Base-by-base conservation (phyloP, 2,797 vertebrate species). In the Gila robusta region DNA sequence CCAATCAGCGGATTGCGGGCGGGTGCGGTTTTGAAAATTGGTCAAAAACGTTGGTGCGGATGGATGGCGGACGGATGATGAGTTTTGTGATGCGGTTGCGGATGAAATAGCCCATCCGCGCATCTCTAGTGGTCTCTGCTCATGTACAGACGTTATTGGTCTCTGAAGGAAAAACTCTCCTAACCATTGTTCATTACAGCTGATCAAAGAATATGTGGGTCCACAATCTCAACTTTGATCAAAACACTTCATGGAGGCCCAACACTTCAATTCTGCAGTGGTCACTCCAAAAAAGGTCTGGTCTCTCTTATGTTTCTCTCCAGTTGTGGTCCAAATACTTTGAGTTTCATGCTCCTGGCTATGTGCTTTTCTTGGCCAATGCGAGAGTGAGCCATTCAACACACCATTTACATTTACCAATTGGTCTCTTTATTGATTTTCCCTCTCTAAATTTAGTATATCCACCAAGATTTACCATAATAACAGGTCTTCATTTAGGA, bases 401-500 rank as follows among this genome's bases (percentile, higher is more conserved):
- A 87, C 69, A 66, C 26, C 52, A 72, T 87, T 66, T 66, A 77
- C 76, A 83, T 77, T 85, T 54, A 81, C 52, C 47, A 56, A 37
- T 71, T 78, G 54, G 56, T 52, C 47, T 81, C 62, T 86, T 49
- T 49, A 72, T 76, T 69, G 19, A 41, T 35, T 32, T 72, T 84
- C 28, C 52, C 32, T 49, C 67, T 84, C 47, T 80, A 83, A 80
- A 81, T 81, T 71, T 81, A 76, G 76, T 14, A 35, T 21, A 72
- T 76, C 4, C 67, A 80, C 76, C 32, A 44, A 86, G 39, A 74
- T 32, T 32, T 66, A 49, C 23, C 47, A 41, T 83, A 87, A 83
- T 83, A 73, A 79, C 54, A 82, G 64, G 66, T 47, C 21, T 93
- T 96, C 96, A 96, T 93, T 88, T 56, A 70, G 66, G 21, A 62